These are phyloP conservation scores for Monomorium pharaonis DNA, from an alignment of 1,140 invertebrate genomes.

Conservation along the genomic window DNA sequence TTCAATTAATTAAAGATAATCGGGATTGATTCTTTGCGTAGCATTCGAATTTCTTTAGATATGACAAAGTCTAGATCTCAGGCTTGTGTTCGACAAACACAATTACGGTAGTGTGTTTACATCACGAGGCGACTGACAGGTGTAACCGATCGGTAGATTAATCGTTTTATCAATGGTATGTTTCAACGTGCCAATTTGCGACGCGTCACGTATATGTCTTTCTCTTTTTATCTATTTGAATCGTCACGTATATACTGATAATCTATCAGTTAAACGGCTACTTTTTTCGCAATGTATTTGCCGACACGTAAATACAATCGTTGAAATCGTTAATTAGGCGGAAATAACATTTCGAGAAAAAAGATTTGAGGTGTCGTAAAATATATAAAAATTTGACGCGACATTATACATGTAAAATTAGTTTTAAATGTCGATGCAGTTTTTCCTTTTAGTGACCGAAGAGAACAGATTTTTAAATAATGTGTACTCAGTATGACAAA, in stretches of 20 bases:
- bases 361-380: background rate
- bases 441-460: background rate
- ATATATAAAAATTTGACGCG: background rate
- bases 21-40: background rate
- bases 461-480: background rate
- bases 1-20: slow-evolving; percentile 2
- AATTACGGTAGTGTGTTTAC: slow-evolving; percentile 40
- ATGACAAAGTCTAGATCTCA: background rate
- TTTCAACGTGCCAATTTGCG: slow-evolving; percentile 15
- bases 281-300: slow-evolving; percentile 13
- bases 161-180: slow-evolving; percentile 49
- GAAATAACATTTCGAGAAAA: background rate
- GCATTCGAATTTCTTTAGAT: background rate
- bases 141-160: slow-evolving; percentile 35
- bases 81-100: slow-evolving; percentile 1
- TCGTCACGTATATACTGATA: slow-evolving; percentile 39
- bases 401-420: background rate
- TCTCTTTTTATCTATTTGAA: slow-evolving; percentile 14
- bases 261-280: slow-evolving; percentile 11
- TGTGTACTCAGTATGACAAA: background rate
- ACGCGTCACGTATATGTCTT: slow-evolving; percentile 17
- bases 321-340: background rate
- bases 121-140: background rate
- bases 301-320: background rate
- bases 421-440: background rate